Base-by-base conservation (phyloP, 2,797 vertebrate species). In the Anguilla anguilla region DNA sequence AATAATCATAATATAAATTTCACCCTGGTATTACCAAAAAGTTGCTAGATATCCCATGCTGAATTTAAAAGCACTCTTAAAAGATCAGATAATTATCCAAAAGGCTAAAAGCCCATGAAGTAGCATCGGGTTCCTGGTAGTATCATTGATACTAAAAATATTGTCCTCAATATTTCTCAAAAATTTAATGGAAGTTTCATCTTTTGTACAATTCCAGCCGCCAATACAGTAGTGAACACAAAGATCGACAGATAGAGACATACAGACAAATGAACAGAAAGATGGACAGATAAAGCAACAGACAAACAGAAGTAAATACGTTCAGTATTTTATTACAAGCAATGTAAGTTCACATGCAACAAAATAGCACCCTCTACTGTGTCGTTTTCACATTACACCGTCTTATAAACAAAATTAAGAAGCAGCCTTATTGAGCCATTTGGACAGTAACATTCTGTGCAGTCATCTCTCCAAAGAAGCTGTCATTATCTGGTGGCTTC, bases 311-410 rank as follows among this genome's bases (percentile, higher is more conserved):
- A 19, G 64, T 69, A 19, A 67, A 67, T 5, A 6, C 67, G 6
- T 67, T 9, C 22, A 64, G 22, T 11, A 64, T 64, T 25, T 64
- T 5, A 25, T 22, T 35, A 31, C 28, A 11, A 72, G 28, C 31
- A 35, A 15, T n/a, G 11, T 46, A 46, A 46, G 43, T 72, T 15
- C 69, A 35, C 3, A 3, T 11, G 69, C 10, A 35, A 79, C 39
- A 43, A n/a, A 79, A 79, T 5, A 69, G 64, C 85, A 72, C 85
- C 85, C 35, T 85, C 85, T 69, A 51, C 85, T 69, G 85, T 69
- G 59, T 5, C 9, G 31, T 39, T 74, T 35, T 39, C 69, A 74
- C 69, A 74, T 35, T 74, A 74, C 31, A 74, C 13, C 0, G 49
- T 82, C 49, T 82, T 49, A 77, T 77, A 31, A 43, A 43, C 79